Evolutionary conservation across 2,113 vertebrate species (phyloP), one percentile per base, ranked within the genome.

Genomic region (Benitochromis conjunctus): DNA sequence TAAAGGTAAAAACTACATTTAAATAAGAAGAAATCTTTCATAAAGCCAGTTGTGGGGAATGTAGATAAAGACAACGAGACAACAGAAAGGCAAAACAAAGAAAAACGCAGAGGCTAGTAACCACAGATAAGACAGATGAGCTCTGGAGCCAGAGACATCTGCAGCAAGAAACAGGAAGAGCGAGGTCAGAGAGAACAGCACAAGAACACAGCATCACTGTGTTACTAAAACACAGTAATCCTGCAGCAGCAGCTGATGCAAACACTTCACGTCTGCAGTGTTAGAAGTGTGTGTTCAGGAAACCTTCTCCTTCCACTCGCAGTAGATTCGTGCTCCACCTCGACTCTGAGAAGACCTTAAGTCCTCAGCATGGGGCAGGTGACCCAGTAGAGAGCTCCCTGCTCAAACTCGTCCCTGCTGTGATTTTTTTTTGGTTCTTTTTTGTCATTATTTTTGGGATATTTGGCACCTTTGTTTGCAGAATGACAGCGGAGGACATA

Each of bases 381-480:
- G 14, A 46, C 38, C 66, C 66, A 46, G 21, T 48, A 29, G 5
- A 0, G 14, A 29, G 18, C 24, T 19, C 14, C 41, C 41, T 29
- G 66, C 41, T 48, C 66, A 71, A 4, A 71, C 66, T 48, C 21
- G 18, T 7, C 24, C 2, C 24, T 48, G 24, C 8, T 19, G 14
- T 18, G 41, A 74, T 18, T 48, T 1, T 26, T 16, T 6, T n/a
- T 34, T n/a, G 18, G 5, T 18, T 34, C 7, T 60, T 60, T 60
- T 34, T 62, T 69, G n/a, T 69, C 7, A 1, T 24, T 69, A 9
- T 43, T 69, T 14, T 69, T 43, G 0, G 14, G 5, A 0, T 2
- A 0, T 46, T 46, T 71, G 1, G 14, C 18, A 48, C 66, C 24
- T 74, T 48, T 48, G 14, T 29, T 74, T 48, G 66, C 9, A 74